Evolutionary conservation across 2,888 invertebrate genomes (phyloP).

Genomic region (Willowsia nigromaculata): DNA sequence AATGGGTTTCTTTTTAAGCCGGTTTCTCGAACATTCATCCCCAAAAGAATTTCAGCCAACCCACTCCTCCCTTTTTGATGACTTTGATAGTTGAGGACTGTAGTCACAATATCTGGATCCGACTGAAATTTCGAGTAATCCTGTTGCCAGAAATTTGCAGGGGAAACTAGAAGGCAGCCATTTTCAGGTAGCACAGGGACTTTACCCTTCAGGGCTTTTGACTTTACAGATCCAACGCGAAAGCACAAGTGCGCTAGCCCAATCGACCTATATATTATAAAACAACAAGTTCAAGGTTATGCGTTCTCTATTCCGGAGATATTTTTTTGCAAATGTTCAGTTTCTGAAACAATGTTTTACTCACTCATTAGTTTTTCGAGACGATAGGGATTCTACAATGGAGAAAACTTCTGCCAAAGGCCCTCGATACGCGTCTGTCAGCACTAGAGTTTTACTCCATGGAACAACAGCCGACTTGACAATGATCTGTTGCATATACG

Average conservation of each 20-base stretch:
- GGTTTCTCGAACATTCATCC: conserved; percentile 93
- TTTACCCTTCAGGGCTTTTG: conserved; percentile 83
- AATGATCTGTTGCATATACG: conserved; percentile 82
- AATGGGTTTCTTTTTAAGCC: conserved; percentile 94
- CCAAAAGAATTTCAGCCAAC: conserved; percentile 93
- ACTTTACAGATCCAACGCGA: conserved; percentile 87
- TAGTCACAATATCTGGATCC: conserved; percentile 89
- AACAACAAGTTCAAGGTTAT: too few species aligned
- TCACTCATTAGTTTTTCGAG: background rate
- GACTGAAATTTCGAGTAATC: conserved; percentile 88
- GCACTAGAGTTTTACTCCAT: conserved; percentile 89
- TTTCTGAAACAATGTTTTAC: background rate
- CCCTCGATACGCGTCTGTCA: conserved; percentile 95
- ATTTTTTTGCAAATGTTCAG: too few species aligned
- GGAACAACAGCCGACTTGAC: conserved; percentile 88
- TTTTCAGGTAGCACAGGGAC: conserved; percentile 89
- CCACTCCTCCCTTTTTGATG: conserved; percentile 91
- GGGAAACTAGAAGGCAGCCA: conserved; percentile 93
- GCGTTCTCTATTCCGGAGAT: too few species aligned
- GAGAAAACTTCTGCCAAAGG: conserved; percentile 94
- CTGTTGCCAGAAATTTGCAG: conserved; percentile 96
- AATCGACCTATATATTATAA: conserved; percentile 59
- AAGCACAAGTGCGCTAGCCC: conserved; percentile 85
- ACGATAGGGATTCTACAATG: conserved; percentile 84
- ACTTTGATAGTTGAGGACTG: conserved; percentile 90